A percentile compares a stretch with the other conserved stretches of the same genome.
phyloP scores from a whole-genome alignment of 2,797 vertebrate species.

The Myotis vivesi region DNA sequence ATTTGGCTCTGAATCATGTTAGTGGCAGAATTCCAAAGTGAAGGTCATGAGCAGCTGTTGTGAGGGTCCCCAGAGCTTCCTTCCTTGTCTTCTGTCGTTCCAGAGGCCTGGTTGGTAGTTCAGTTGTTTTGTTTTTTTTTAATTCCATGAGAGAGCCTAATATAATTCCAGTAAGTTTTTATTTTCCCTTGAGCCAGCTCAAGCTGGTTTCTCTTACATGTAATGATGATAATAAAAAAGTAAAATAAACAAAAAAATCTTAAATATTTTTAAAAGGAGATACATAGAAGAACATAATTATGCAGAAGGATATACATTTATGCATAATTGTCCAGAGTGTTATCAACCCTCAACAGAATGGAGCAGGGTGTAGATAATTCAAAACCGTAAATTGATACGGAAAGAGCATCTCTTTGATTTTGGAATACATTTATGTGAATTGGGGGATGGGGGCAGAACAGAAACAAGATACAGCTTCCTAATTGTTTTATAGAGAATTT shows the following conservation, averaged over 20 bases:
- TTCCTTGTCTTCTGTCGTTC: background rate
- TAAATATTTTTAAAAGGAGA: slow-evolving; percentile 40
- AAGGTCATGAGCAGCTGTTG: slow-evolving; percentile 46
- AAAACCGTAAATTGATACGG: slow-evolving; percentile 54
- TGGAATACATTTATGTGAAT: slow-evolving; percentile 50
- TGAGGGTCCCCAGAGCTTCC: slow-evolving; percentile 4
- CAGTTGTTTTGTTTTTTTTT: background rate
- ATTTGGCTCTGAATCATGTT: background rate
- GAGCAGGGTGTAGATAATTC: slow-evolving; percentile 41
- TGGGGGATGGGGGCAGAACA: background rate
- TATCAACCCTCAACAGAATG: slow-evolving; percentile 38
- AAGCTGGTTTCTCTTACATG: slow-evolving; percentile 34
- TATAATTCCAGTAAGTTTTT: slow-evolving; percentile 19
- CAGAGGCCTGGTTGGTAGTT: background rate
- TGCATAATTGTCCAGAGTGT: slow-evolving; percentile 18
- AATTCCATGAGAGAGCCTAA: background rate
- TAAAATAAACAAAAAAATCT: slow-evolving; percentile 4
- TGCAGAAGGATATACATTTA: slow-evolving; percentile 10
- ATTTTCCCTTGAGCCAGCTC: background rate
- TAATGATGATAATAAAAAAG: slow-evolving; percentile 25
- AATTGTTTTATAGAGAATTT: slow-evolving; percentile 73
- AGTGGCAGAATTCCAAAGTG: slow-evolving; percentile 53
- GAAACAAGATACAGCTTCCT: slow-evolving; percentile 64
- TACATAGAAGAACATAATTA: slow-evolving; percentile 27
- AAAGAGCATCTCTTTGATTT: slow-evolving; percentile 66